Conservation (phyloP, 1,140 invertebrate genomes). For the Cepaea nemoralis region DNA sequence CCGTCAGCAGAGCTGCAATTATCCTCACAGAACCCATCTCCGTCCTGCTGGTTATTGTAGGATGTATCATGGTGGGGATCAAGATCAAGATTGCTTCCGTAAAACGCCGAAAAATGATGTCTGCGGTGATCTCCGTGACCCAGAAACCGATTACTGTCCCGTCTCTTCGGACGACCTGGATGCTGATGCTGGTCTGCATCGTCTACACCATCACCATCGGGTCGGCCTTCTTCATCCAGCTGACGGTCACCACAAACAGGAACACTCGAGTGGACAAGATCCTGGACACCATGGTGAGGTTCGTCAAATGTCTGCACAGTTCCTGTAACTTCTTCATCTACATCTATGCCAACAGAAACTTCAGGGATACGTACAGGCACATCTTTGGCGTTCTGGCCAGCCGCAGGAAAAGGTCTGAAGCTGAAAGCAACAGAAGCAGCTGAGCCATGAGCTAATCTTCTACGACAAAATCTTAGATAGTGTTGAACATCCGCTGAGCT, state of each 20-base stretch:
- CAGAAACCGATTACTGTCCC: background rate
- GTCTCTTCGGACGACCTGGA: slow-evolving; percentile 7
- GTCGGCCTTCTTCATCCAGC: background rate
- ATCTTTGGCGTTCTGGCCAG: background rate
- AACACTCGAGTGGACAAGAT: background rate
- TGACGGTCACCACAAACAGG: background rate
- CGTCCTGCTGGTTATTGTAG: background rate
- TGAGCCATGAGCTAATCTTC: too few relatives aligned
- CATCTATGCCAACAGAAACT: slow-evolving; percentile 22
- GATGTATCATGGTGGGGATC: slow-evolving; percentile 16
- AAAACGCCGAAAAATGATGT: slow-evolving; percentile 10
- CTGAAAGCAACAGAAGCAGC: background rate
- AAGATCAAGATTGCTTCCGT: background rate
- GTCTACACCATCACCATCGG: slow-evolving; percentile 18
- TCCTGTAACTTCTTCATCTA: slow-evolving; percentile 31
- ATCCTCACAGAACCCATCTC: slow-evolving; percentile 16
- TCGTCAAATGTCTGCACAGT: slow-evolving; percentile 23
- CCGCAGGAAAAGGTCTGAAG: background rate
- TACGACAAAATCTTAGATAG: too few relatives aligned
- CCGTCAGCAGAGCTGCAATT: background rate
- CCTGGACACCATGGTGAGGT: background rate
- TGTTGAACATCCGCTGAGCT: too few relatives aligned
- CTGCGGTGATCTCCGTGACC: background rate
- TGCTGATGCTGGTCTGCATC: slow-evolving; percentile 6
- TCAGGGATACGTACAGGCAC: slow-evolving; percentile 1